Percentiles rank a stretch among this genome's conserved stretches.
phyloP scores from a whole-genome alignment of 2,888 invertebrate genomes.

The Eupsilia transversa region DNA sequence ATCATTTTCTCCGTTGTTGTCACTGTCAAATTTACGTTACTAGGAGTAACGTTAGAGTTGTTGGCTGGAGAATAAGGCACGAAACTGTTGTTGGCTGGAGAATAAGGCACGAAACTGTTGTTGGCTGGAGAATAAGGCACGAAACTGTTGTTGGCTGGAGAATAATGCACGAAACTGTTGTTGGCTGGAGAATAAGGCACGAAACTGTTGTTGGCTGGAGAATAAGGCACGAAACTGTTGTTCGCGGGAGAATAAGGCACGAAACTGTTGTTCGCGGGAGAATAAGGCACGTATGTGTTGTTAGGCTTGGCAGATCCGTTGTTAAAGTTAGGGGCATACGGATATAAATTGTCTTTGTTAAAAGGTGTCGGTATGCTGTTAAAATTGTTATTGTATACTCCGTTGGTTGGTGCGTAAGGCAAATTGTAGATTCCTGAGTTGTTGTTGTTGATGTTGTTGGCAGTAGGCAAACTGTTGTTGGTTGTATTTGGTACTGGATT shows the following conservation, averaged over 20 bases:
- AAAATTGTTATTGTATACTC: conserved; percentile 10
- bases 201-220: conserved; percentile 4
- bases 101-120: not conserved
- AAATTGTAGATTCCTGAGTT: conserved; percentile 15
- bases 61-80: conserved; percentile 1
- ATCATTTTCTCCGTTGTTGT: conserved; percentile 31
- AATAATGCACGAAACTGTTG: no score
- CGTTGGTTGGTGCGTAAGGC: conserved; percentile 6
- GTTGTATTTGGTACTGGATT: not conserved
- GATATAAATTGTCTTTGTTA: conserved; percentile 2
- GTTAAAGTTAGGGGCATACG: conserved; percentile 18
- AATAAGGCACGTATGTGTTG: not conserved
- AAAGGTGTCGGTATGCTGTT: conserved; percentile 14
- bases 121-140: not conserved
- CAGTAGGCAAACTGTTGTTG: not conserved
- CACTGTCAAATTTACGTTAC: not conserved
- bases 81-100: conserved; percentile 11
- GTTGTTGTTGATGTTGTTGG: conserved; percentile 6
- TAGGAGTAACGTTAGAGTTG: conserved; percentile 2
- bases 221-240: no score
- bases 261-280: conserved; percentile 11
- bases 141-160: conserved; percentile 2
- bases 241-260: no score
- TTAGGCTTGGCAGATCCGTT: not conserved
- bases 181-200: not conserved